Conservation (phyloP, 92 coral and sea anemone species). For the Bergia puertoricense region DNA sequence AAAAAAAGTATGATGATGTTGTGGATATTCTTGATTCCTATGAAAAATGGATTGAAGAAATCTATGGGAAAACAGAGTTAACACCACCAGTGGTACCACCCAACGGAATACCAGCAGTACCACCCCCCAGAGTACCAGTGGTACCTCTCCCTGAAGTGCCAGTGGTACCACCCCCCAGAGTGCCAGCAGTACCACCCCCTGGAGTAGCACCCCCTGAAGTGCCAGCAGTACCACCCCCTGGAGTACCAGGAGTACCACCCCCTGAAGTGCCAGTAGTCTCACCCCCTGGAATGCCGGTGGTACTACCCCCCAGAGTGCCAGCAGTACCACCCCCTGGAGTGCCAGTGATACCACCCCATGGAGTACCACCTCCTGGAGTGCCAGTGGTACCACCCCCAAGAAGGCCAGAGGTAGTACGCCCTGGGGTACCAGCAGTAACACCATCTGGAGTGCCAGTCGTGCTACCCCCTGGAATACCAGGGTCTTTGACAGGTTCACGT, state of each 20-base stretch:
- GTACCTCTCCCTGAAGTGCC: background rate
- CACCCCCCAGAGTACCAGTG: background rate
- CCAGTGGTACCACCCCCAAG: background rate
- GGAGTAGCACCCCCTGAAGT: background rate
- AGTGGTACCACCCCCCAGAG: background rate
- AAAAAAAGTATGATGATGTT: slow-evolving; percentile 1
- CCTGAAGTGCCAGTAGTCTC: background rate
- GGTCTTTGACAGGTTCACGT: background rate
- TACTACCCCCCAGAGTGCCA: background rate
- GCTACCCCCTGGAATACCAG: no score
- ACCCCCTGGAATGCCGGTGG: background rate
- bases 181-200: background rate
- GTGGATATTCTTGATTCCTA: background rate
- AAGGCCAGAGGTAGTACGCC: background rate
- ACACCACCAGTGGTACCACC: background rate
- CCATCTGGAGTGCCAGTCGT: no score
- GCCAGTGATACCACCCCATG: no score
- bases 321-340: no score
- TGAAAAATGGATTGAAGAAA: slow-evolving; percentile 3
- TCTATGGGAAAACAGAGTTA: background rate
- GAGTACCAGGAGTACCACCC: background rate
- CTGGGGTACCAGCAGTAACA: background rate
- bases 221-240: background rate
- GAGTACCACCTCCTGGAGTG: no score
- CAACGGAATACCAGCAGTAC: background rate